These are phyloP conservation scores for Drosophila anceps DNA, from an alignment of 2,888 invertebrate species.

Conservation along the genomic window DNA sequence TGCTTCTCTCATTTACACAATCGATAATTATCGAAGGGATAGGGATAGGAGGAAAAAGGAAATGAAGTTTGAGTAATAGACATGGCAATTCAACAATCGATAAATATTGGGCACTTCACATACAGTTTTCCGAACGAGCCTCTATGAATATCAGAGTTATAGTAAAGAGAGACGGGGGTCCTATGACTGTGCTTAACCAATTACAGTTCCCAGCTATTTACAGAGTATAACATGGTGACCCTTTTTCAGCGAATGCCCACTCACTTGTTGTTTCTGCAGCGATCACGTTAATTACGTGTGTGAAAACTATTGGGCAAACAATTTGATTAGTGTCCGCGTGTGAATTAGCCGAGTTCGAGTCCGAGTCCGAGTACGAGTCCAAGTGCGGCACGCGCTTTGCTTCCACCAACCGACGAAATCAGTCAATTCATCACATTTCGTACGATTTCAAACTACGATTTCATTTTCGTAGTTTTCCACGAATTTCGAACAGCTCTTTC, in stretches of 20 bases:
- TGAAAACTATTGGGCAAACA: conserved; percentile 74
- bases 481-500: conserved; percentile 34
- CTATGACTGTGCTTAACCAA: neutral
- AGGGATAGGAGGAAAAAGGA: no score
- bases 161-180: neutral
- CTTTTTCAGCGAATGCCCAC: neutral
- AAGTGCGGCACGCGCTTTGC: conserved; percentile 68
- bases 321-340: conserved; percentile 70
- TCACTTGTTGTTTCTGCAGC: conserved; percentile 15
- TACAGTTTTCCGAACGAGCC: no score
- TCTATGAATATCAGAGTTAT: no score
- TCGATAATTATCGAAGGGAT: no score
- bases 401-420: conserved; percentile 12
- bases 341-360: conserved; percentile 52
- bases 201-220: neutral
- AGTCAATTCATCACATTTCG: conserved; percentile 30
- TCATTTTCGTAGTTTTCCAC: conserved; percentile 44
- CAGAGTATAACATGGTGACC: neutral
- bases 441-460: conserved; percentile 25
- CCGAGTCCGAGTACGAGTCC: conserved; percentile 17
- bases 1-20: no score
- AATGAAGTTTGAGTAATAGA: no score
- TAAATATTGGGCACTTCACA: no score
- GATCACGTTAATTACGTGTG: conserved; percentile 69
- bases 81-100: no score